phyloP scores from a whole-genome alignment of 2,797 vertebrate species.

The Gymnothorax javanicus region DNA sequence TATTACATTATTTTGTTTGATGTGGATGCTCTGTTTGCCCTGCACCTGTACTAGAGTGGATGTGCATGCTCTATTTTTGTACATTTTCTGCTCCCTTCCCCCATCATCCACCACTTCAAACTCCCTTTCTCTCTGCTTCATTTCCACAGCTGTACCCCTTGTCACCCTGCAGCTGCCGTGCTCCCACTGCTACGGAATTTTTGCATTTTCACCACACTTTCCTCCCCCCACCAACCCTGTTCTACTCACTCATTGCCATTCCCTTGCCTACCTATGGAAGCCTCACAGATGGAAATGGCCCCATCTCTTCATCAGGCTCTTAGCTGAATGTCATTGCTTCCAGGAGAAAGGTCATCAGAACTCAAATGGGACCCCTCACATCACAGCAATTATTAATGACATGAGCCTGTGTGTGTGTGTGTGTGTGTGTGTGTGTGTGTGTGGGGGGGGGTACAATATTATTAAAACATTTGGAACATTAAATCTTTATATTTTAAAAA shows the following conservation, averaged over 20 bases:
- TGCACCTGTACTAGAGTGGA: not conserved
- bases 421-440: too few relatives aligned
- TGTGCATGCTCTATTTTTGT: not conserved
- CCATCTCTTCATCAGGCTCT: constrained; percentile 38
- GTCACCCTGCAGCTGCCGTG: constrained; percentile 20
- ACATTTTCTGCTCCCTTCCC: constrained; percentile 11
- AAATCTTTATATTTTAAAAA: too few relatives aligned
- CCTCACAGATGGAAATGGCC: constrained; percentile 27
- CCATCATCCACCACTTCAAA: constrained; percentile 10
- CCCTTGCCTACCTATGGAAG: constrained; percentile 31
- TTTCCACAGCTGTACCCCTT: constrained; percentile 45
- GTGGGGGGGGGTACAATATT: too few relatives aligned
- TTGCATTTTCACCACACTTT: constrained; percentile 40
- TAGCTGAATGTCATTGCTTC: constrained; percentile 46
- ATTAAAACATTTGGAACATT: too few relatives aligned
- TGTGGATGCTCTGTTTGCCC: not conserved
- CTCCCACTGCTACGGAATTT: constrained; percentile 19
- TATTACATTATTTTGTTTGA: too few relatives aligned
- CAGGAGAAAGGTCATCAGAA: constrained; percentile 53
- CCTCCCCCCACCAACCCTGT: not conserved
- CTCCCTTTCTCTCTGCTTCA: constrained; percentile 46
- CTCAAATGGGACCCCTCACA: constrained; percentile 38
- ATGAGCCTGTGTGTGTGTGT: too few relatives aligned
- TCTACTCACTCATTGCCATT: constrained; percentile 16
- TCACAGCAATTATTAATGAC: constrained; percentile 47